Percentiles rank a stretch among this genome's conserved stretches.
Evolutionary conservation across 2,888 invertebrate genomes (phyloP).

Genomic region (Tromatobia lineatoria): DNA sequence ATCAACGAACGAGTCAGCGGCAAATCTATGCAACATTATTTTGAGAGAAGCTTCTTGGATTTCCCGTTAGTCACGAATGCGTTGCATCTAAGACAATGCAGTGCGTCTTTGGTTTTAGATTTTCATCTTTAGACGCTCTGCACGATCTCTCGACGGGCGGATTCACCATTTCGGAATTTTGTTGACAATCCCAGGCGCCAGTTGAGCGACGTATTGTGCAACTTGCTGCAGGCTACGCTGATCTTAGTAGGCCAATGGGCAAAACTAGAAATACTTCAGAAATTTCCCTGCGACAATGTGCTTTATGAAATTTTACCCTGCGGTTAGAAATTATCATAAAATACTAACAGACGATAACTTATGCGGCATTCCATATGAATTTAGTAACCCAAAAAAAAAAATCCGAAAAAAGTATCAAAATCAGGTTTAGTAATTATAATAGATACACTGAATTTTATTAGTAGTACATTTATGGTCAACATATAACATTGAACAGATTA

Average conservation of each 20-base stretch:
- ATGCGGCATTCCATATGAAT: too few relatives aligned
- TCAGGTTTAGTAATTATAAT: too few relatives aligned
- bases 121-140: conserved; percentile 24
- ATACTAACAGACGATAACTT: neutral
- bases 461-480: too few relatives aligned
- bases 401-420: too few relatives aligned
- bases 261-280: conserved; percentile 5
- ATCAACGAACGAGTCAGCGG: conserved; percentile 49
- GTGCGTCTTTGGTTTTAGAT: conserved; percentile 6
- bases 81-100: neutral
- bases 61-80: conserved; percentile 42
- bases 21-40: conserved; percentile 28
- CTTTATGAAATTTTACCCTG: neutral
- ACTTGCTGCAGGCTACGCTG: neutral
- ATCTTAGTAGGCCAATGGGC: neutral
- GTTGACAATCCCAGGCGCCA: conserved; percentile 47
- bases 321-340: neutral
- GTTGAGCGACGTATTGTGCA: conserved; percentile 38
- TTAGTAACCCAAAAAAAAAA: too few relatives aligned
- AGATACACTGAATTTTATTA: too few relatives aligned
- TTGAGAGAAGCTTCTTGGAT: conserved; percentile 8
- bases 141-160: conserved; percentile 36
- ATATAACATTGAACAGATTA: too few relatives aligned
- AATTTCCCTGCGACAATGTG: neutral
- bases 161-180: conserved; percentile 54